Evolutionary conservation across 2,797 vertebrate species (phyloP).

Genomic region (Bovichtus diacanthus): DNA sequence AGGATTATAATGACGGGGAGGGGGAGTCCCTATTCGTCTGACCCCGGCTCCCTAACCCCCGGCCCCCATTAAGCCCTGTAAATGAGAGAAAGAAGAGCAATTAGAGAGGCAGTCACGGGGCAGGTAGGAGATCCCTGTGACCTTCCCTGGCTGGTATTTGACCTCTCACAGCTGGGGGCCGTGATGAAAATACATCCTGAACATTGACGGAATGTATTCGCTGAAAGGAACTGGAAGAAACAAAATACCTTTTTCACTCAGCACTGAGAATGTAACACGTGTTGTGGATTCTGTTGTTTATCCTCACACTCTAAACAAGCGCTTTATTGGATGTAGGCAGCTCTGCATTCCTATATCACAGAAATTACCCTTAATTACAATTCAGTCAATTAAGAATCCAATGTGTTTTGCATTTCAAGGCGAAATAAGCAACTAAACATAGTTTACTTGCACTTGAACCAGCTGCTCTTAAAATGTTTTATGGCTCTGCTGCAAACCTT

Average conservation of each 20-base stretch:
- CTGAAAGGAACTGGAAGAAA: not conserved
- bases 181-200: conserved; percentile 50
- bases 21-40: conserved; percentile 47
- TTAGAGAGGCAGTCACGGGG: conserved; percentile 69
- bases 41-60: conserved; percentile 49
- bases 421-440: conserved; percentile 54
- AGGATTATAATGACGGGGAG: conserved; percentile 39
- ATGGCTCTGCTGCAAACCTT: conserved; percentile 48
- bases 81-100: conserved; percentile 74
- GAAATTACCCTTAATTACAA: conserved; percentile 60
- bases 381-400: conserved; percentile 52
- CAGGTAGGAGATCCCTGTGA: conserved; percentile 71
- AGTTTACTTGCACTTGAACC: conserved; percentile 49
- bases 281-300: conserved; percentile 29
- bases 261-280: not conserved
- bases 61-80: conserved; percentile 61
- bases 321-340: conserved; percentile 61
- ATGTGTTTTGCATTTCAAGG: conserved; percentile 56
- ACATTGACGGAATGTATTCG: conserved; percentile 26
- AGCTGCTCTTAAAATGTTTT: conserved; percentile 63
- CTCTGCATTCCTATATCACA: conserved; percentile 48
- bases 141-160: conserved; percentile 72
- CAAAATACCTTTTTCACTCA: not conserved
- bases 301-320: conserved; percentile 51
- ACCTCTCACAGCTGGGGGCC: conserved; percentile 61